Evolutionary conservation across 2,888 invertebrate genomes (phyloP), one percentile per base, ranked within the genome.

Genomic region (Erebia epiphron): DNA sequence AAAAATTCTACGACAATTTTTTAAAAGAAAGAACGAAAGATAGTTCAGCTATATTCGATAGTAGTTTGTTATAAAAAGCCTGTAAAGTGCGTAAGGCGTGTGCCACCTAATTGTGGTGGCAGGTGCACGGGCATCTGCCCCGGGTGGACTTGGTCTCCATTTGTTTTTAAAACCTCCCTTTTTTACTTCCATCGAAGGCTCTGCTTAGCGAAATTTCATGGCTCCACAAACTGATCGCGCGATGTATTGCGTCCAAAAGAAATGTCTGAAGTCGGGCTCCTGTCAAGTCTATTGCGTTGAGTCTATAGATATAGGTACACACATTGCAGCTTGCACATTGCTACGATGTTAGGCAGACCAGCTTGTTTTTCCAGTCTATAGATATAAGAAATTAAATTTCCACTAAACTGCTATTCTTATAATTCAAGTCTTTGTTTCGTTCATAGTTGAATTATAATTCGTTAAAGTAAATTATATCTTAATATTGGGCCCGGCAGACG

Each of bases 91-190:
- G 79, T 78, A 83, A 86, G 85, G 87, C 88, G 87, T 88, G 89
- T 88, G 88, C 88, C 85, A 81, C 79, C 84, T 91, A 90, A 91
- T 91, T 91, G 88, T 83, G 74, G 80, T 68, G 83, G 85, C 92
- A 93, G 92, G 92, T 92, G 92, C 80, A 77, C 79, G 74, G 82
- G 88, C 92, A 92, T 92, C 92, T 92, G 92, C 90, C 88, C 77
- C 83, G 86, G 84, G 85, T 84, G 80, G 83, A 81, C 79, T 75
- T 74, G 75, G 82, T 83, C 82, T 84, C 84, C 82, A 88, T 83
- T 86, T 85, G 81, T 83, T 86, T 83, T 87, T 87, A 86, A 84
- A 81, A 79, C 78, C 70, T 73, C 79, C 73, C 68, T 64, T 71
- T 67, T 72, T 71, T 60, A 66, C 78, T 79, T 74, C 85, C 78